Conservation (phyloP, 2,113 vertebrate genomes). For the Speoplatyrhinus poulsoni region DNA sequence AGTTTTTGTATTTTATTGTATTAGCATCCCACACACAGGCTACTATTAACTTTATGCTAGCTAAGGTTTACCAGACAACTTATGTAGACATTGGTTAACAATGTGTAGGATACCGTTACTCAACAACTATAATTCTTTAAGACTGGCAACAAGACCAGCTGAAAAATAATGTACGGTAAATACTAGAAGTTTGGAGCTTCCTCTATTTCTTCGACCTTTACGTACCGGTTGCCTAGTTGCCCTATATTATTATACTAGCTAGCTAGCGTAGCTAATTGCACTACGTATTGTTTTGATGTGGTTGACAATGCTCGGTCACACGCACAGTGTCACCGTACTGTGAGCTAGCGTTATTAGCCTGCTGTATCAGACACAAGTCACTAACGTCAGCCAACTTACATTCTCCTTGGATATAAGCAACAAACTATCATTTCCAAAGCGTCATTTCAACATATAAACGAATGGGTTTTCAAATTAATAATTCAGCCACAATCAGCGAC, state of each 20-base stretch:
- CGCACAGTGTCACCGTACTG: conserved; percentile 39
- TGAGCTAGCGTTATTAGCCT: conserved; percentile 53
- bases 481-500: neutral
- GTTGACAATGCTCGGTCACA: conserved; percentile 17
- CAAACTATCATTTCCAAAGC: neutral
- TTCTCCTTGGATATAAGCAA: neutral
- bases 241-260: neutral
- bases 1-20: neutral
- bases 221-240: no score
- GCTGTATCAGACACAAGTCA: neutral
- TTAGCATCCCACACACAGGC: neutral
- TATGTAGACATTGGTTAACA: neutral
- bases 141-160: no score
- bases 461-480: neutral
- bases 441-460: fast-evolving
- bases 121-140: no score
- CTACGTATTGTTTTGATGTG: conserved; percentile 31
- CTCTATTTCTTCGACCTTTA: no score
- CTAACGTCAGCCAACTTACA: neutral
- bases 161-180: no score
- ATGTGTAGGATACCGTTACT: no score
- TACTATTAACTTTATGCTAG: neutral
- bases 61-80: neutral
- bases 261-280: neutral
- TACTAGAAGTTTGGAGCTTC: no score